phyloP scores from a whole-genome alignment of 30 jellyfish, hydroid and myxozoan genomes.

The Hydractinia echinata region DNA sequence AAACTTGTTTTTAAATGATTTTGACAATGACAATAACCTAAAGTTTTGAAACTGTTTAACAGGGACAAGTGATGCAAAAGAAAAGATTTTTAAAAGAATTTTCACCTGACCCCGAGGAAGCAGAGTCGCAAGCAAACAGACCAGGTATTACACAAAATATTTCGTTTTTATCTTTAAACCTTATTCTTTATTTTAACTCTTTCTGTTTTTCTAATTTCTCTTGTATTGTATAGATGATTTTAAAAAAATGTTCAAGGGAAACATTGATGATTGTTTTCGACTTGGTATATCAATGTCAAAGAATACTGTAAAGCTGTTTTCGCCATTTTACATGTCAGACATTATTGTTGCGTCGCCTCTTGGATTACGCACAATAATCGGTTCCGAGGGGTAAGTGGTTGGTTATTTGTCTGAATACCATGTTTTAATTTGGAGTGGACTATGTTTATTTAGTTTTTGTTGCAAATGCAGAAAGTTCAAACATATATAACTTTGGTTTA shows the following conservation, averaged over 20 bases:
- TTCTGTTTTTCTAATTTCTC: background rate
- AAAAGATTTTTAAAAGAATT: slow-evolving; percentile 65
- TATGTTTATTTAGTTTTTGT: no score
- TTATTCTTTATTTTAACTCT: background rate
- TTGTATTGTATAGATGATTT: slow-evolving; percentile 57
- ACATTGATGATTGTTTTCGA: slow-evolving; percentile 88
- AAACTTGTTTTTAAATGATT: no score
- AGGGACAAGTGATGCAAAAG: slow-evolving; percentile 91
- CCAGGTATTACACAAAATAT: slow-evolving; percentile 50
- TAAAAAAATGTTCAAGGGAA: slow-evolving; percentile 87
- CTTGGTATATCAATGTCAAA: slow-evolving; percentile 77
- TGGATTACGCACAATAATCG: slow-evolving; percentile 76
- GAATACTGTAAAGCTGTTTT: slow-evolving; percentile 67
- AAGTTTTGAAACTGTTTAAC: background rate
- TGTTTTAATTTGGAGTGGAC: no score
- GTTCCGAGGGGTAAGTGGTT: slow-evolving; percentile 77
- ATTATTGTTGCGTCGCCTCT: slow-evolving; percentile 98
- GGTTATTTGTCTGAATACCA: background rate
- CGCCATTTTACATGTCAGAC: slow-evolving; percentile 79
- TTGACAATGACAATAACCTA: no score
- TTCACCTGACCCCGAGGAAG: slow-evolving; percentile 39
- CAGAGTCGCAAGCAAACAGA: slow-evolving; percentile 55
- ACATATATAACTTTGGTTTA: no score
- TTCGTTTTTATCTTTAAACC: background rate
- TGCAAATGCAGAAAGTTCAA: no score